phyloP scores from a whole-genome alignment of 2,888 invertebrate genomes.

The Hyalella azteca region DNA sequence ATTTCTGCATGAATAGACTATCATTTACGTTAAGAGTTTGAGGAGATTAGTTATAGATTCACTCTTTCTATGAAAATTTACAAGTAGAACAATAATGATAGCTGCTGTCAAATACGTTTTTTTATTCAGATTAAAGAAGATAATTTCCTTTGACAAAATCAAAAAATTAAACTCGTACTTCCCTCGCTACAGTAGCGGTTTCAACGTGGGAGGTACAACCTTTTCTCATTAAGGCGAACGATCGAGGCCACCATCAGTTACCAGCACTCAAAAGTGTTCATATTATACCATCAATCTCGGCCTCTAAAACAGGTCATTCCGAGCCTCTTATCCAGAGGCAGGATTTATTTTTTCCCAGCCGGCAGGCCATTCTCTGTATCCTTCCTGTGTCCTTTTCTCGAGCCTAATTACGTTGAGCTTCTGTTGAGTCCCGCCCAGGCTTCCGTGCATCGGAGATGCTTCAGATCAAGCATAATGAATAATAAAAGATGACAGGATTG shows the following conservation, averaged over 20 bases:
- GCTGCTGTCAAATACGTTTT: no score
- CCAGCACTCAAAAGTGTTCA: background rate
- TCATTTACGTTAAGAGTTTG: background rate
- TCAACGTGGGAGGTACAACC: background rate
- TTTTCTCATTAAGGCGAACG: background rate
- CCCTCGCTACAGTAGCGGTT: no score
- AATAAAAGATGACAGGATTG: no score
- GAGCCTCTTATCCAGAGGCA: background rate
- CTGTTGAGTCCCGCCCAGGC: background rate
- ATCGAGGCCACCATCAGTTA: background rate
- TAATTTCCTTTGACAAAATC: no score
- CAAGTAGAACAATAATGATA: no score
- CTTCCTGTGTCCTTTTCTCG: background rate
- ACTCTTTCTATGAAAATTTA: no score
- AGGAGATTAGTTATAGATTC: no score
- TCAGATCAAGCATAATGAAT: no score
- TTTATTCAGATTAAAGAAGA: no score
- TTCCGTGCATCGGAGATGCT: no score
- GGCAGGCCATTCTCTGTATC: background rate
- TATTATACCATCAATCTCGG: conserved; percentile 14
- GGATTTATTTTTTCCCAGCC: background rate
- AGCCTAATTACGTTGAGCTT: background rate
- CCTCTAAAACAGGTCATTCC: conserved; percentile 7
- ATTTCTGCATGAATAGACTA: background rate
- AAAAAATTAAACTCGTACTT: no score